Evolutionary conservation across 2,113 vertebrate genomes (phyloP), one percentile per base, ranked within the genome.

Genomic region (Laticauda laticaudata): DNA sequence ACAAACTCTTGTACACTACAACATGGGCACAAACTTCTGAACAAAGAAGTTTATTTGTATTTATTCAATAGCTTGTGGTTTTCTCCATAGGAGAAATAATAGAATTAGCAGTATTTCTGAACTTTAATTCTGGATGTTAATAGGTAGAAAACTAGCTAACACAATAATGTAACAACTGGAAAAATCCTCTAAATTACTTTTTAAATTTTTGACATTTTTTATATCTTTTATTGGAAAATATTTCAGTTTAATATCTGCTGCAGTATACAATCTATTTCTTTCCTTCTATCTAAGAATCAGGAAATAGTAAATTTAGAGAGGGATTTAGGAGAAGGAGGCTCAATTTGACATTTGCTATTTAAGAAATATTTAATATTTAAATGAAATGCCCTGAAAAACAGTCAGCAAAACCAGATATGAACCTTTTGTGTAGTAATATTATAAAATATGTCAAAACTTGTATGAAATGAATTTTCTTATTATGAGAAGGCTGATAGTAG

Each of bases 241-340:
- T 91, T 10, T 26, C 12, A 48, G 10, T 85, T 56, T 85, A 85
- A 75, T 57, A 43, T 59, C 7, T 92, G 26, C 18, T 89, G 21
- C 9, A 45, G 39, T 11, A 18, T 81, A 56, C 4, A 45, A 43
- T 56, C 43, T 55, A 18, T 20, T 29, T 9, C 24, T 81, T 54
- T 56, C n/a, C n/a, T 75, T 7, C n/a, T 5, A 34, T 26, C 26
- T 26, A n/a, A 43, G 91, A 96, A 95, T 93, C 96, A 97, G 96
- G 97, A 98, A 97, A 94, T 94, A 96, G 94, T 94, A 97, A 97
- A 96, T 96, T 69, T 90, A 92, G 93, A 91, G 2, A 45, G 4
- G 61, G 91, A 23, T 64, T 95, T 94, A 90, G 92, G 92, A 94
- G 95, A 61, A 24, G 56, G 86, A 95, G 87, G 12, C 39, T 91